Base-by-base conservation (phyloP, 2,797 vertebrate species). In the Parambassis ranga region DNA sequence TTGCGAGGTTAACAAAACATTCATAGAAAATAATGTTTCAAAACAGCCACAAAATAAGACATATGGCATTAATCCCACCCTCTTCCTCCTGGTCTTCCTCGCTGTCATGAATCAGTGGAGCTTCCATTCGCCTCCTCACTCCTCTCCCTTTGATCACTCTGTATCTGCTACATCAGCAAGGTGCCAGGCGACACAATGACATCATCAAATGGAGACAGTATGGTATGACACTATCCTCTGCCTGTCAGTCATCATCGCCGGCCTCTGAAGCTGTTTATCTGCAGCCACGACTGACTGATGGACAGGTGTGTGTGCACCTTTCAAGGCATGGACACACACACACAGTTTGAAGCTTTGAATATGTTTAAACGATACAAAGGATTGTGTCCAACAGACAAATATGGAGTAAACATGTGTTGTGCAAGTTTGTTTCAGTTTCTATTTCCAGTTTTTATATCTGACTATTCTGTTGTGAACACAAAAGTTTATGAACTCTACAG, bases 161-260 rank as follows among this genome's bases (percentile, higher is more conserved):
- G 26, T 72, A 74, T 83, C 73, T 64, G 70, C 72, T 5, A 35
- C 62, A 68, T 79, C 82, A 64, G 73, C 36, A 18, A 35, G 32
- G 23, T 39, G 44, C 49, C 66, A 51, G 66, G 64, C 42, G 30
- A 42, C 62, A 65, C 70, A 33, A 44, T 71, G 82, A 79, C 85
- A 75, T 84, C 75, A 74, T 76, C 66, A 31, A 50, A 65, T 2
- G 19, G 59, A 61, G 69, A 77, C 43, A 15, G 37, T 2, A 51
- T 11, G n/a, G 18, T 48, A 33, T 75, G 79, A 85, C 77, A 27
- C 42, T 79, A 76, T 85, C 86, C 72, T 73, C 60, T 0, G 33
- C 39, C 63, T 50, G 82, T 72, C 86, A 71, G 3, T 86, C 84
- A 71, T 68, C 76, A 55, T 59, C 68, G 27, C n/a, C 24, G 10